These are phyloP conservation scores for Alloscopus bannaensis DNA, from an alignment of 2,888 invertebrate species.

Conservation along the genomic window DNA sequence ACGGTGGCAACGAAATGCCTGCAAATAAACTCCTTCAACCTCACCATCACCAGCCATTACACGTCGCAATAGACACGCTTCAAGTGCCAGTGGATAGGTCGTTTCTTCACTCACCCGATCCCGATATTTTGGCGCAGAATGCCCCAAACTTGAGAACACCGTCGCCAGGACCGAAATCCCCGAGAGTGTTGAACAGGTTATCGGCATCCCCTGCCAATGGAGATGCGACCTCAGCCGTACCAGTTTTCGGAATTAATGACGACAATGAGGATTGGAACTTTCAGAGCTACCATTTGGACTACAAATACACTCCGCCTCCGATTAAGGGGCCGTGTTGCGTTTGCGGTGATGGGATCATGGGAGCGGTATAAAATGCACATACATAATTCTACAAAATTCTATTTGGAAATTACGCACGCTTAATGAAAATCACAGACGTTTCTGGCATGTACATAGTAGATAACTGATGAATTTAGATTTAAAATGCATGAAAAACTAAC, in stretches of 20 bases:
- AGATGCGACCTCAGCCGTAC: conserved; percentile 29
- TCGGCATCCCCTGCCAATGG: not conserved
- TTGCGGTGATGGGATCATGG: conserved; percentile 72
- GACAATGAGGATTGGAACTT: conserved; percentile 69
- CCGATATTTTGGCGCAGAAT: conserved; percentile 41
- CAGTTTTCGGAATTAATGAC: conserved; percentile 68
- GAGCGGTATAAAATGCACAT: conserved; percentile 68
- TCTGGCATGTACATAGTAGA: too few relatives aligned
- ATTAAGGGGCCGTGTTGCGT: conserved; percentile 73
- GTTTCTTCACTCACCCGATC: conserved; percentile 43
- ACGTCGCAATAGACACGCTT: conserved; percentile 35
- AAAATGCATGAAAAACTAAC: too few relatives aligned
- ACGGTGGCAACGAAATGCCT: conserved; percentile 4
- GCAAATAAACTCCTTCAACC: conserved; percentile 15
- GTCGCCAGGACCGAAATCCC: conserved; percentile 51
- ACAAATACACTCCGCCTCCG: conserved; percentile 72
- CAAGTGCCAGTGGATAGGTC: conserved; percentile 52
- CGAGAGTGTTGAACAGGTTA: conserved; percentile 39
- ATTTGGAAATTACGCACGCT: too few relatives aligned
- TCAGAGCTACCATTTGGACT: conserved; percentile 73
- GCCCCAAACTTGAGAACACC: conserved; percentile 47
- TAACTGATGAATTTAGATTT: too few relatives aligned
- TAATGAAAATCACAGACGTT: too few relatives aligned
- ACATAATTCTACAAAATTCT: not conserved
- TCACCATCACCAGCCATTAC: conserved; percentile 36